Evolutionary conservation across 2,888 invertebrate genomes (phyloP).

Genomic region (Clistopyga incitator): DNA sequence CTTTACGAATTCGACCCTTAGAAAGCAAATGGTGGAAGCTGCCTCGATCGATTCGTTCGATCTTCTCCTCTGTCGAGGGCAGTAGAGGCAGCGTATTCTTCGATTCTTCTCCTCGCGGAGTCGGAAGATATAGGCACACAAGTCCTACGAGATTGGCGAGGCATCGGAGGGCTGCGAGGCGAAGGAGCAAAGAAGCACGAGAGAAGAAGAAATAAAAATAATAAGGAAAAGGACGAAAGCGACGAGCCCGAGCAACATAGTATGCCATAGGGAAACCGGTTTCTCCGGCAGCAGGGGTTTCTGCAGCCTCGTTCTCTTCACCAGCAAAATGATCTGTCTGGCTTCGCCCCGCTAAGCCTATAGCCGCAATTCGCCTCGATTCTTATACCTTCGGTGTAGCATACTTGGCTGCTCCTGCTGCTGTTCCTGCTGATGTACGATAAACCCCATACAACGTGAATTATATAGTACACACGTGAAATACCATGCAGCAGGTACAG

Average conservation of each 20-base stretch:
- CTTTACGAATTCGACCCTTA: too few relatives aligned
- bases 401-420: not conserved
- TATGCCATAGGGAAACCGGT: slow-evolving; percentile 75
- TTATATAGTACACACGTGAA: not conserved
- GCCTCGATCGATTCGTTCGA: not conserved
- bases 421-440: slow-evolving; percentile 11
- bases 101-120: not conserved
- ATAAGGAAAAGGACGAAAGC: slow-evolving; percentile 58
- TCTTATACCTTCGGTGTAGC: slow-evolving; percentile 40
- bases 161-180: slow-evolving; percentile 1
- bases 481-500: not conserved
- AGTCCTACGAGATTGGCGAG: slow-evolving; percentile 1
- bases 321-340: slow-evolving; percentile 78
- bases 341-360: slow-evolving; percentile 66
- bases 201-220: slow-evolving; percentile 59
- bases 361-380: slow-evolving; percentile 56
- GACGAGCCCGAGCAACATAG: slow-evolving; percentile 62
- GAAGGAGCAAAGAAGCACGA: slow-evolving; percentile 44
- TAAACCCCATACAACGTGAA: slow-evolving; percentile 24
- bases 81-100: not conserved
- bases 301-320: slow-evolving; percentile 71
- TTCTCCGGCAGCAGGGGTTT: slow-evolving; percentile 70
- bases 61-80: not conserved
- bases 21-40: not conserved
- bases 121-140: not conserved